Conservation (phyloP, 2,888 invertebrate genomes). For the Dromius quadrimaculatus region DNA sequence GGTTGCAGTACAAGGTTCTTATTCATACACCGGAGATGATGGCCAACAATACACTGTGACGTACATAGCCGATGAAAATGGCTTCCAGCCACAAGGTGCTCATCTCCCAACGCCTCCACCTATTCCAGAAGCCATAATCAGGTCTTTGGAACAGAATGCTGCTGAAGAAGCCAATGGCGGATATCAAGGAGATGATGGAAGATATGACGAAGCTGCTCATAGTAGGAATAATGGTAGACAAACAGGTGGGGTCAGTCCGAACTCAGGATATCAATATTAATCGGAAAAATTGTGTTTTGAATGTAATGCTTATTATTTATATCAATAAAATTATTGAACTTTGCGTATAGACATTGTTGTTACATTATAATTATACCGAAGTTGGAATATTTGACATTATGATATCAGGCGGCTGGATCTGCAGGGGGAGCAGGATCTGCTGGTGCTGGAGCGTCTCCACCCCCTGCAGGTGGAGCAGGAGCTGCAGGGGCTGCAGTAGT, state of each 20-base stretch:
- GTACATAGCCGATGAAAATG: constrained; percentile 69
- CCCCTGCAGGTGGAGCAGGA: no score
- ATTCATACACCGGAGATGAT: constrained; percentile 68
- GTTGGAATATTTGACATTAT: no score
- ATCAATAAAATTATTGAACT: no score
- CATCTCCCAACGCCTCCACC: constrained; percentile 73
- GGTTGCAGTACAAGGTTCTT: constrained; percentile 68
- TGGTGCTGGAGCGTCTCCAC: no score
- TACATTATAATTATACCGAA: no score
- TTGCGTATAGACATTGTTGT: no score
- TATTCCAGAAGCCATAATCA: constrained; percentile 71
- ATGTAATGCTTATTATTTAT: constrained; percentile 18
- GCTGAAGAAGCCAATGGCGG: constrained; percentile 60
- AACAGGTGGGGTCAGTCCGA: not conserved
- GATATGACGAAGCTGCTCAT: constrained; percentile 45
- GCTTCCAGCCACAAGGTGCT: constrained; percentile 69
- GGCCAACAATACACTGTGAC: constrained; percentile 66
- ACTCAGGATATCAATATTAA: constrained; percentile 12
- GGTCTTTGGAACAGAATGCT: constrained; percentile 66
- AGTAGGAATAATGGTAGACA: not conserved
- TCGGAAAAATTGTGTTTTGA: no score
- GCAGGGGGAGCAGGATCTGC: no score
- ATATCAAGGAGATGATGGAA: constrained; percentile 51
- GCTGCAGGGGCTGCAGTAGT: no score
- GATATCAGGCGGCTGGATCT: no score